phyloP scores from a whole-genome alignment of 2,888 invertebrate species.

The Tricholauxania praeusta region DNA sequence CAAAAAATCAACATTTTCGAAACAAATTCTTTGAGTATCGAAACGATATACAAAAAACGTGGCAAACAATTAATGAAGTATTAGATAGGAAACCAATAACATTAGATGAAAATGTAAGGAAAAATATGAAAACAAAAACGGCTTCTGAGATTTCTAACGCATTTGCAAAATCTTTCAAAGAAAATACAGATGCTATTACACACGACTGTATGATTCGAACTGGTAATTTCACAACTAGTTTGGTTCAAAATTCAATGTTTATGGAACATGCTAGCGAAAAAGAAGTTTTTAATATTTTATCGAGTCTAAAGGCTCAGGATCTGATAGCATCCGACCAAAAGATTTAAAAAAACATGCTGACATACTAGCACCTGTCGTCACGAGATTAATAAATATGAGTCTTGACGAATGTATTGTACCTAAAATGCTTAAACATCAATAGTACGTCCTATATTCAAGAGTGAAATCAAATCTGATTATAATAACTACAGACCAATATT shows the following conservation, averaged over 20 bases:
- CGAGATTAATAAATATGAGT: no score
- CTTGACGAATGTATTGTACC: no score
- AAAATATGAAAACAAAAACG: conserved; percentile 22
- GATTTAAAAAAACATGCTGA: conserved; percentile 13
- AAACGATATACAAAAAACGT: conserved; percentile 26
- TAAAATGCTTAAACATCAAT: no score
- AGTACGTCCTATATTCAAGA: no score
- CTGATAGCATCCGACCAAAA: conserved; percentile 17
- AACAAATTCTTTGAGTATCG: conserved; percentile 27
- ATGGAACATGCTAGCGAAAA: neutral
- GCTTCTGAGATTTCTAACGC: conserved; percentile 24
- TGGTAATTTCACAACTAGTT: neutral
- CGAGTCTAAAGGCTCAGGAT: neutral
- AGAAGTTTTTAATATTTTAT: conserved; percentile 18
- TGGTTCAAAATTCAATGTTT: neutral
- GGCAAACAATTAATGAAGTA: conserved; percentile 35
- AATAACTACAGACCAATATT: no score
- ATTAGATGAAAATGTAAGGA: conserved; percentile 22
- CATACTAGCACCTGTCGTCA: no score
- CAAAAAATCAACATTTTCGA: conserved; percentile 23
- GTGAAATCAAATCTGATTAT: no score
- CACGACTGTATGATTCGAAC: conserved; percentile 14
- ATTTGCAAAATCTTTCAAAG: conserved; percentile 13
- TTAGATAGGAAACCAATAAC: conserved; percentile 34
- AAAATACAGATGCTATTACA: conserved; percentile 9